A percentile compares a stretch with the other conserved stretches of the same genome.
Conservation (phyloP, 2,113 vertebrate genomes). For the Kryptolebias marmoratus region DNA sequence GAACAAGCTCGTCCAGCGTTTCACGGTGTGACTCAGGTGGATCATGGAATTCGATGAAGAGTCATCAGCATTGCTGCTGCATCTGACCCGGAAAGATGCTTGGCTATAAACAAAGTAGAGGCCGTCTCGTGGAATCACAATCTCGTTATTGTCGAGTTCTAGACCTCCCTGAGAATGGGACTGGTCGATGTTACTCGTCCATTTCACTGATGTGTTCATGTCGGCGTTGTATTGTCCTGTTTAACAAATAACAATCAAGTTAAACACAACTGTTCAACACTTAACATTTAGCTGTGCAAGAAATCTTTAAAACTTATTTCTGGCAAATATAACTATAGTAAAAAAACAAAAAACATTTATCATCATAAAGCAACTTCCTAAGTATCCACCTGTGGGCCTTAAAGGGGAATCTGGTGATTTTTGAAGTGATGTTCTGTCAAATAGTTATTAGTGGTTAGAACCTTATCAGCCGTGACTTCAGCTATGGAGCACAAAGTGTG, state of each 20-base stretch:
- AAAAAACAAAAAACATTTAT: too few species aligned
- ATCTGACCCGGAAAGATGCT: constrained; percentile 72
- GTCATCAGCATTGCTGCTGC: background rate
- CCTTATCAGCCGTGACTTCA: too few species aligned
- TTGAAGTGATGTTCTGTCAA: too few species aligned
- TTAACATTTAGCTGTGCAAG: background rate
- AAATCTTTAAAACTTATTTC: too few species aligned
- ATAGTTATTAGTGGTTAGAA: too few species aligned
- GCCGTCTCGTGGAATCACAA: constrained; percentile 63
- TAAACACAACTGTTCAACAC: background rate
- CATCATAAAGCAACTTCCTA: too few species aligned
- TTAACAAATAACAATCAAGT: background rate
- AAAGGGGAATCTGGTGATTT: too few species aligned
- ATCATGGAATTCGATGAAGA: background rate
- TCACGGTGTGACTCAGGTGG: constrained; percentile 69
- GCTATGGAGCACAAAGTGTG: too few species aligned
- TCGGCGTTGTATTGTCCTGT: constrained; percentile 53
- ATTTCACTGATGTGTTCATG: constrained; percentile 30
- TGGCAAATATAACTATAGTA: too few species aligned
- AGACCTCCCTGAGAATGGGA: constrained; percentile 64
- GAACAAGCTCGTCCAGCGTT: constrained; percentile 51
- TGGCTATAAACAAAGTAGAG: constrained; percentile 83
- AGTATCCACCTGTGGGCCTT: too few species aligned
- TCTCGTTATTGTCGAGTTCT: constrained; percentile 61
- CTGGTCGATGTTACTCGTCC: constrained; percentile 64